Conservation (phyloP, 2,113 vertebrate genomes). For the Prinia subflava region DNA sequence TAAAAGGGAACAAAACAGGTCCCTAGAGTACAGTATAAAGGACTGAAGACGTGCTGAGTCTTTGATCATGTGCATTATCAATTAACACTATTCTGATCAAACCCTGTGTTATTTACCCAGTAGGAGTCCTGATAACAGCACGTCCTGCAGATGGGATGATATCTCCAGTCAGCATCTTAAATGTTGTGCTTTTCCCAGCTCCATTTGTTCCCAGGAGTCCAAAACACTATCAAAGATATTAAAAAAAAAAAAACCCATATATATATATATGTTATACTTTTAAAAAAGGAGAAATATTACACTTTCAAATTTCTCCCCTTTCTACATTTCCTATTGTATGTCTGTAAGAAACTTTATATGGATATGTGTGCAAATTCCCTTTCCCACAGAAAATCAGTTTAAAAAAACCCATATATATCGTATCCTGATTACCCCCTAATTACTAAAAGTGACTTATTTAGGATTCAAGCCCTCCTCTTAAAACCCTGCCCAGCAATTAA, state of each 20-base stretch:
- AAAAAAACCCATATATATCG: accelerated
- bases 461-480: neutral
- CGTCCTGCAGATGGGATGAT: constrained; percentile 57
- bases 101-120: constrained; percentile 57
- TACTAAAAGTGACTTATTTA: neutral
- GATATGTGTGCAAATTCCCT: neutral
- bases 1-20: neutral
- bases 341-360: neutral
- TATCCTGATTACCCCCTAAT: neutral
- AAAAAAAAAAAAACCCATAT: neutral
- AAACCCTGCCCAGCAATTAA: neutral
- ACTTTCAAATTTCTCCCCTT: neutral
- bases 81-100: neutral
- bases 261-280: neutral
- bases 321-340: neutral
- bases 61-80: neutral
- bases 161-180: constrained; percentile 90
- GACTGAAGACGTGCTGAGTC: neutral
- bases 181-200: constrained; percentile 90
- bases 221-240: constrained; percentile 77
- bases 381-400: neutral
- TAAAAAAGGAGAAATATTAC: neutral
- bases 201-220: constrained; percentile 90
- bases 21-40: neutral
- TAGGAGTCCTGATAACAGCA: constrained; percentile 52